Percentiles rank a stretch among this genome's conserved stretches.
These are phyloP conservation scores for Heterodera filipjevi DNA, from an alignment of 2,888 invertebrate genomes.

Conservation along the genomic window DNA sequence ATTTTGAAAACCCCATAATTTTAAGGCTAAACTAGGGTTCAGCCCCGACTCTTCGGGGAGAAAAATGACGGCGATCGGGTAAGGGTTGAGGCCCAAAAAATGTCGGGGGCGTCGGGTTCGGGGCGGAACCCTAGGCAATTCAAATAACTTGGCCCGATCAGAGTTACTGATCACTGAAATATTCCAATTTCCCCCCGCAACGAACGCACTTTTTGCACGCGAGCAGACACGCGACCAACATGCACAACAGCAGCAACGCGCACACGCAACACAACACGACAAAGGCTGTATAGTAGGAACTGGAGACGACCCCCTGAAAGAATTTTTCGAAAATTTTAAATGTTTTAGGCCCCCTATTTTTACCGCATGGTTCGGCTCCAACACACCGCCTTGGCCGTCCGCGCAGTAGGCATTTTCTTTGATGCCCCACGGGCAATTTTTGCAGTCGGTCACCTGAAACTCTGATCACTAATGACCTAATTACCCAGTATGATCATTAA, in stretches of 20 bases:
- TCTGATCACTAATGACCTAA: background rate
- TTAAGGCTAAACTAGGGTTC: too few relatives aligned
- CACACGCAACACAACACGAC: conserved; percentile 50
- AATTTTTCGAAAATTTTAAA: background rate
- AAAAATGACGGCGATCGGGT: too few relatives aligned
- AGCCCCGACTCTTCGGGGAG: too few relatives aligned
- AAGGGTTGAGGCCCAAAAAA: too few relatives aligned
- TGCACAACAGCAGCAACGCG: conserved; percentile 43
- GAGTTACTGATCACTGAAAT: too few relatives aligned
- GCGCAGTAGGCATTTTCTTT: conserved; percentile 54
- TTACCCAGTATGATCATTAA: too few relatives aligned
- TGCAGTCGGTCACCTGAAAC: conserved; percentile 57
- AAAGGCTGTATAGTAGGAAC: conserved; percentile 50
- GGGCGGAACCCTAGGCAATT: too few relatives aligned
- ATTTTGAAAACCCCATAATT: too few relatives aligned
- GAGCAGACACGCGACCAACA: conserved; percentile 23
- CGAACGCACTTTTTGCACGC: conserved; percentile 13
- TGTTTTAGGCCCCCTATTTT: too few relatives aligned
- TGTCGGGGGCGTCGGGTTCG: too few relatives aligned
- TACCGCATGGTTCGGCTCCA: conserved; percentile 39
- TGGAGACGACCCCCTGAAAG: conserved; percentile 49
- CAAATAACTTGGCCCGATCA: too few relatives aligned
- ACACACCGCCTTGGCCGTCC: conserved; percentile 45
- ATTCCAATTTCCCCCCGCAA: too few relatives aligned
- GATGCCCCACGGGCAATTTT: conserved; percentile 62